Base-by-base conservation (phyloP, 1,140 invertebrate genomes). In the Diplogasteroides magnus region DNA sequence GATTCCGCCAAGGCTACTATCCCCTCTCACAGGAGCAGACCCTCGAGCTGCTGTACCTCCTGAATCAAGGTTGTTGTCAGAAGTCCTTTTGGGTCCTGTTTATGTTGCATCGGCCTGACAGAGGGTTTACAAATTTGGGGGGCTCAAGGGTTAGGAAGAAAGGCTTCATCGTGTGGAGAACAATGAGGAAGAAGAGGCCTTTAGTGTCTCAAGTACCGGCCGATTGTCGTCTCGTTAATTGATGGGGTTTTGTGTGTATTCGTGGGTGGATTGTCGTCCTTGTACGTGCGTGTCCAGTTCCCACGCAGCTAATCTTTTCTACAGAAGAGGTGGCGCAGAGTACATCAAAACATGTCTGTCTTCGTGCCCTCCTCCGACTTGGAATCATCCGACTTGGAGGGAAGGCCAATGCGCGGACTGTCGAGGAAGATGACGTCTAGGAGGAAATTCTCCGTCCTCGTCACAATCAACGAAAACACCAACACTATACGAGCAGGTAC, bases 11-110 rank as follows among this genome's bases (percentile, higher is more conserved):
- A 13, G 31, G 59, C 59, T 72, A 72, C 56, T 67, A 67, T 31
- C 70, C 70, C 23, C 60, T 72, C 29, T 72, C 70, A 31, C 64
- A 72, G 55, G 70, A 72, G 61, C 64, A 72, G 27, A 67, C 70
- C n/a, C 28, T 72, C 14, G 70, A 72, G 58, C 66, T 72, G 31
- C 37, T 72, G 61, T 61, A 62, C 56, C 65, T 72, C 1, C 70
- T 72, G 37, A 19, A 48, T 37, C 23, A n/a, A 31, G 28, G 61
- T 55, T 14, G 56, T 26, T 56, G 25, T 59, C 13, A 29, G 26
- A 57, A 69, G 25, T 60, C 56, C 55, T 31, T 56, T 26, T 59
- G 14, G 48, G 25, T 27, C 26, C 11, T 25, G 61, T n/a, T 31
- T 19, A 55, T 31, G 62, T 25, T 11, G 23, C 19, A 31, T 11